Conservation (phyloP, 2,888 invertebrate genomes). For the Leucophenga maculata region DNA sequence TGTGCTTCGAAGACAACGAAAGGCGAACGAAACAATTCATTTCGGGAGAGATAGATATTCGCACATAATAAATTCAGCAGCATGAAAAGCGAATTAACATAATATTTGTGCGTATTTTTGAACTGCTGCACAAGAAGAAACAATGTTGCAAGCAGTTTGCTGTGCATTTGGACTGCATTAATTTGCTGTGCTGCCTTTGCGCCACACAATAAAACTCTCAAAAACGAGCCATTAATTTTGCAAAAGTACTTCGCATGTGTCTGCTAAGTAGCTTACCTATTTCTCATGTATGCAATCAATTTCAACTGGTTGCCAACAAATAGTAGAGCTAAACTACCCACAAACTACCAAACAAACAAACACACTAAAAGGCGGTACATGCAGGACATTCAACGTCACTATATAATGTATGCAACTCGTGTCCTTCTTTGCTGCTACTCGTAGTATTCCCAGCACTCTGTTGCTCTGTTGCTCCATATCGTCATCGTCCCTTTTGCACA, state of each 20-base stretch:
- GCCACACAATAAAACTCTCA: neutral
- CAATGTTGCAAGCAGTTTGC: constrained; percentile 34
- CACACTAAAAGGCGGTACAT: neutral
- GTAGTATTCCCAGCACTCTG: neutral
- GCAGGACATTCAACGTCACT: neutral
- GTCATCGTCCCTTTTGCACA: neutral
- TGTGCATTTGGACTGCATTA: neutral
- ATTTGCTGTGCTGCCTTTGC: neutral
- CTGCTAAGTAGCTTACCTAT: constrained; percentile 54
- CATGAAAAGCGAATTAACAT: constrained; percentile 49
- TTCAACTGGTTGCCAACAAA: neutral
- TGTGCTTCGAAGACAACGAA: constrained; percentile 44
- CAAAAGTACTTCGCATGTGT: constrained; percentile 26
- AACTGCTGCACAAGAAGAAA: neutral
- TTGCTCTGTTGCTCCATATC: constrained; percentile 18
- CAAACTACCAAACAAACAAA: neutral
- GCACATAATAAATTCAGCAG: neutral
- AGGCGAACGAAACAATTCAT: constrained; percentile 1
- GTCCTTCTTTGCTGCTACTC: neutral
- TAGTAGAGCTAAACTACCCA: too few species aligned
- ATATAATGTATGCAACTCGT: too few species aligned
- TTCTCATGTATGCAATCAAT: constrained; percentile 22
- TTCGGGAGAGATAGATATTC: constrained; percentile 17
- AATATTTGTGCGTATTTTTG: constrained; percentile 38
- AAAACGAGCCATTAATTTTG: constrained; percentile 46